Base-by-base conservation (phyloP, 2,888 invertebrate genomes). In the Teinopalpus imperialis region DNA sequence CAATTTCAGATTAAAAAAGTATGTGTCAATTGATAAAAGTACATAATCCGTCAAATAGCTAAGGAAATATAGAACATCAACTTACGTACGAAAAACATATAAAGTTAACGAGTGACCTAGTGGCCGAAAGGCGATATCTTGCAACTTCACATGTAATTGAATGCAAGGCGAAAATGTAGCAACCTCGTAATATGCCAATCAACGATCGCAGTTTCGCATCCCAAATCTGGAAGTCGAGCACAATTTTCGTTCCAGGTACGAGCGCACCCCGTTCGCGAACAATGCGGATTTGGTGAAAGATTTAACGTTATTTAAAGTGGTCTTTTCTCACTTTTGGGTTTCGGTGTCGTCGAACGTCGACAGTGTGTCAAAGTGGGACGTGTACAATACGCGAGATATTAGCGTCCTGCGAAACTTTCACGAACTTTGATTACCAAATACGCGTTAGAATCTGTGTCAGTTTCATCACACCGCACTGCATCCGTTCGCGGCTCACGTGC, bases 401-500 rank as follows among this genome's bases (percentile, higher is more conserved):
- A 67, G 80, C 74, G 81, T 81, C 85, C 81, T 82, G 80, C 67
- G 79, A 79, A 83, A 86, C 87, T 87, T 88, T 88, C 86, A 85
- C 86, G 83, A 75, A 73, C 75, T 83, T 81, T 79, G 85, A 87
- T 88, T 87, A 86, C 87, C 85, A 87, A 88, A 88, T 83, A 77
- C 79, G 76, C 79, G 81, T 83, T 86, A 86, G 87, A 86, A 87
- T 83, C 83, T 88, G 85, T 87, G 87, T 86, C 87, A 85, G 81
- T 86, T 86, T 87, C 87, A 85, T 87, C 87, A n/a, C n/a, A 87
- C 77, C 40, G 69, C 71, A 69, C 75, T 77, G 82, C 81, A 81
- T 83, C 81, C 83, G 81, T 63, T 79, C 78, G 66, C 69, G 66
- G 70, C 63, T 67, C 66, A 68, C 68, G 67, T 65, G 69, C 70